Evolutionary conservation across 2,797 vertebrate species (phyloP).

Genomic region (Knipowitschia caucasica): DNA sequence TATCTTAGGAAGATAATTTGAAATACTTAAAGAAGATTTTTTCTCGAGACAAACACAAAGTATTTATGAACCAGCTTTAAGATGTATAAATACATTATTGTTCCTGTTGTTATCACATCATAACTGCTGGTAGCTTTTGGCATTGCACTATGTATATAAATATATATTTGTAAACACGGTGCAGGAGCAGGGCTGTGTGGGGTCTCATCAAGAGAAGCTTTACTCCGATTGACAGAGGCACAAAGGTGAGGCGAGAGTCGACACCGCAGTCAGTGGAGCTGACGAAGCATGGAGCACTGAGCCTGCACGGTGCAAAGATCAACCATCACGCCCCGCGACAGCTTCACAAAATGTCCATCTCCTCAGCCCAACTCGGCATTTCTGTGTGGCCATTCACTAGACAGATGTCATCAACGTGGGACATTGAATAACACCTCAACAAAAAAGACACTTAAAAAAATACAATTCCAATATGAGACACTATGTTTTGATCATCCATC

Average conservation of each 20-base stretch:
- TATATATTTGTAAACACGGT: too few relatives aligned
- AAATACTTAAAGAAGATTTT: too few relatives aligned
- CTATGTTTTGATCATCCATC: slow-evolving; percentile 30
- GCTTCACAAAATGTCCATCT: slow-evolving; percentile 18
- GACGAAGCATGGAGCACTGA: slow-evolving; percentile 28
- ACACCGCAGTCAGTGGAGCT: slow-evolving; percentile 22
- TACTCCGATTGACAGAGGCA: slow-evolving; percentile 32
- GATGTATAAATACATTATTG: too few relatives aligned
- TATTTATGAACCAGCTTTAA: too few relatives aligned
- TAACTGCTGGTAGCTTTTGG: too few relatives aligned
- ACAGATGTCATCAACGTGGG: background rate
- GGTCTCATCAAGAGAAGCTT: slow-evolving; percentile 23
- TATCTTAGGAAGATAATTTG: too few relatives aligned
- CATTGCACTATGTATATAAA: too few relatives aligned
- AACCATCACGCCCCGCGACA: slow-evolving; percentile 16
- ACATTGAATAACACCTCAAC: background rate
- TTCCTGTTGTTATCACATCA: too few relatives aligned
- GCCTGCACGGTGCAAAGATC: slow-evolving; percentile 15
- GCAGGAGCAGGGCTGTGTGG: slow-evolving; percentile 20
- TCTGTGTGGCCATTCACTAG: background rate
- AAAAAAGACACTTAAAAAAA: background rate
- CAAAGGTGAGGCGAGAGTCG: slow-evolving; percentile 32
- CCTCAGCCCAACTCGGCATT: slow-evolving; percentile 14
- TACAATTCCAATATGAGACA: slow-evolving; percentile 31
- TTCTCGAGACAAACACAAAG: too few relatives aligned